phyloP scores from a whole-genome alignment of 2,113 vertebrate genomes.

The Trinectes maculatus region DNA sequence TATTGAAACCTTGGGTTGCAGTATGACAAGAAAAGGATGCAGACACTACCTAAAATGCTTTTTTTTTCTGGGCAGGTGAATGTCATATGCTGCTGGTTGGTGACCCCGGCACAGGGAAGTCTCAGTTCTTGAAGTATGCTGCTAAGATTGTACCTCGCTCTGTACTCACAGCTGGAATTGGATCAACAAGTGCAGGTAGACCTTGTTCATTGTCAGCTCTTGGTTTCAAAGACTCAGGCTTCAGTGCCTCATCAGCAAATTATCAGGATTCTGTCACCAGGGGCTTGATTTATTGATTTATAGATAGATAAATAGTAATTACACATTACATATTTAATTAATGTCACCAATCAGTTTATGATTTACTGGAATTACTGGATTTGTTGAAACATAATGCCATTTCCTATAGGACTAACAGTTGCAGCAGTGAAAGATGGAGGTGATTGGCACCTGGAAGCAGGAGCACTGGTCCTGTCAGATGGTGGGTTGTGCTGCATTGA shows the following conservation, averaged over 20 bases:
- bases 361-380: neutral
- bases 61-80: constrained; percentile 86
- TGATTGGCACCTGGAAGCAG: constrained; percentile 83
- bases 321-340: too few relatives aligned
- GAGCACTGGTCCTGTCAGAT: constrained; percentile 92
- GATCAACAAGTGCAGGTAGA: constrained; percentile 95
- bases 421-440: constrained; percentile 82
- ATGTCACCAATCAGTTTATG: neutral
- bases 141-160: constrained; percentile 94
- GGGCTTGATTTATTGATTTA: neutral
- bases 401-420: constrained; percentile 75
- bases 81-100: constrained; percentile 95
- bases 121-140: constrained; percentile 98
- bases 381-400: neutral
- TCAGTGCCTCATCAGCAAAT: neutral
- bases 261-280: neutral
- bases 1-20: too few relatives aligned
- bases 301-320: neutral
- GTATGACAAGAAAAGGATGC: too few relatives aligned
- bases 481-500: constrained; percentile 98
- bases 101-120: constrained; percentile 97
- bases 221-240: neutral
- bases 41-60: too few relatives aligned
- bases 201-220: neutral
- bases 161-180: constrained; percentile 94